A percentile compares a stretch with the other conserved stretches of the same genome.
phyloP scores from a whole-genome alignment of 2,113 vertebrate species.

The Bolborhynchus lineola region DNA sequence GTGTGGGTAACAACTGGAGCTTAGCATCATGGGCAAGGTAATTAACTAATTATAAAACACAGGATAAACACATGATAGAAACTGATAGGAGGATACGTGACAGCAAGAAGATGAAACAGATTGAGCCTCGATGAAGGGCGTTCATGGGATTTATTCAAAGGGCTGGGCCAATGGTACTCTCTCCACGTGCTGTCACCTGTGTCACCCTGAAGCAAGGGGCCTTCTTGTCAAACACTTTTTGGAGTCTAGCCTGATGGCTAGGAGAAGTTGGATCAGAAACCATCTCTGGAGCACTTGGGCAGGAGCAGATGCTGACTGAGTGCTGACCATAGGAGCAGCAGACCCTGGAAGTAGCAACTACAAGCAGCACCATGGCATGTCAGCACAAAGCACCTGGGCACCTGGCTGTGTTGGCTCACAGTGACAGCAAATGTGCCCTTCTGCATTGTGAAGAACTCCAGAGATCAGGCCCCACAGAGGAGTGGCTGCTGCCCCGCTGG shows the following conservation, averaged over 20 bases:
- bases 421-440: not conserved
- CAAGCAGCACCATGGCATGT: not conserved
- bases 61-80: not conserved
- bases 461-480: not conserved
- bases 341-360: not conserved
- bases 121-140: not conserved
- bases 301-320: not conserved
- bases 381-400: not conserved
- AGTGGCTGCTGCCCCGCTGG: not conserved
- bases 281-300: not conserved
- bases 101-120: not conserved
- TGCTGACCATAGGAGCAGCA: not conserved
- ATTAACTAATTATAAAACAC: not conserved
- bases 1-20: not conserved
- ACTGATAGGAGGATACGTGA: not conserved
- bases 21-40: not conserved
- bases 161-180: not conserved
- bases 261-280: not conserved
- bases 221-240: not conserved
- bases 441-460: rapidly evolving
- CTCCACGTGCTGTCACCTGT: not conserved
- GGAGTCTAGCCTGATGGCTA: not conserved
- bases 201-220: not conserved
- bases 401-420: not conserved
- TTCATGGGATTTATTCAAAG: not conserved